A percentile compares a stretch with the other conserved stretches of the same genome.
Conservation (phyloP, 2,888 invertebrate genomes). For the Limnephilus lunatus region DNA sequence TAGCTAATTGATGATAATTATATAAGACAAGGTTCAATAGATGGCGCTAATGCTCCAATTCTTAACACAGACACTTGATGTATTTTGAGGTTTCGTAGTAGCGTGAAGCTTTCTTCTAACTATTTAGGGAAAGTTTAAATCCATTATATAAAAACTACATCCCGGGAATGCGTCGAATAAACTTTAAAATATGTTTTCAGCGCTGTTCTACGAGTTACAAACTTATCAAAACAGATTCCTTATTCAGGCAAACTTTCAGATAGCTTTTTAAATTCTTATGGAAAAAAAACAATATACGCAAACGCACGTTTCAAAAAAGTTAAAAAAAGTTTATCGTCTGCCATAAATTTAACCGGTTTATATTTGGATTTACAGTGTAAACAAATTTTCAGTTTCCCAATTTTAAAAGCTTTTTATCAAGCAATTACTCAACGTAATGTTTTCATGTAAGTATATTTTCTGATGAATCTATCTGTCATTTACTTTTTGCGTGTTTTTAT, state of each 20-base stretch:
- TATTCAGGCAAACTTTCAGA: slow-evolving; percentile 42
- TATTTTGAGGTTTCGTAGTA: background rate
- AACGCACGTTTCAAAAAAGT: background rate
- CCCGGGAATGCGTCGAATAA: slow-evolving; percentile 20
- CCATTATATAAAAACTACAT: slow-evolving; percentile 10
- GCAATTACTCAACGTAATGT: background rate
- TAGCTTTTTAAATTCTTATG: slow-evolving; percentile 27
- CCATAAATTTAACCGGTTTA: background rate
- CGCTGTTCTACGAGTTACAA: slow-evolving; percentile 4
- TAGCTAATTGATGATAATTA: no score
- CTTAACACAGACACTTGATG: no score
- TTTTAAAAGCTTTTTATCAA: background rate
- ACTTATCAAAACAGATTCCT: slow-evolving; percentile 43
- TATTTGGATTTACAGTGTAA: background rate
- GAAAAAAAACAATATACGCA: background rate
- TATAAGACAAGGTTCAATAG: no score
- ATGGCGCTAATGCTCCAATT: no score
- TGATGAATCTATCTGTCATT: background rate
- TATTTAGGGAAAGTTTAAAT: slow-evolving; percentile 24
- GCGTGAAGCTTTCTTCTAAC: background rate
- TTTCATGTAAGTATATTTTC: background rate
- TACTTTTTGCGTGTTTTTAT: no score
- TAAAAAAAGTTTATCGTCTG: slow-evolving; percentile 2
- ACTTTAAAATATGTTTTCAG: slow-evolving; percentile 27
- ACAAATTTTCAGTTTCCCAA: background rate